A percentile compares a stretch with the other conserved stretches of the same genome.
phyloP scores from a whole-genome alignment of 2,113 vertebrate genomes.

The Amazona vittata region DNA sequence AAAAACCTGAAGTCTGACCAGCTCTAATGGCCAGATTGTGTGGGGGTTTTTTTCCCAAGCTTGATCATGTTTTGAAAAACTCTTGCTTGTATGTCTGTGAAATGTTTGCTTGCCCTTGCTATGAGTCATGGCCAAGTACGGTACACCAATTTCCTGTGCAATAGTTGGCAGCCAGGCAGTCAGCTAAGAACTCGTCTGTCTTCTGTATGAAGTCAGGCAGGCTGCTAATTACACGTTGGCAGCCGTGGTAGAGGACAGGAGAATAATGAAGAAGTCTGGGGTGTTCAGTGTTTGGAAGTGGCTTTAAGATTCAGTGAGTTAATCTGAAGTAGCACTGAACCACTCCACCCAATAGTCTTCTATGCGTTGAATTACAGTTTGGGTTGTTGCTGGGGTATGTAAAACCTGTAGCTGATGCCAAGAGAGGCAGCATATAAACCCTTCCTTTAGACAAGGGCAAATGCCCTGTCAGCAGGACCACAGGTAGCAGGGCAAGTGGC shows the following conservation, averaged over 20 bases:
- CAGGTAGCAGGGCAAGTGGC: background rate
- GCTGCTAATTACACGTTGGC: background rate
- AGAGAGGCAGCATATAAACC: background rate
- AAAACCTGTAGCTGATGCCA: background rate
- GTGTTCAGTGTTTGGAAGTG: background rate
- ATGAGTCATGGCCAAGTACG: background rate
- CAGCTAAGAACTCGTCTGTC: background rate
- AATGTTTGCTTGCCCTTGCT: background rate
- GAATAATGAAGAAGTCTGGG: background rate
- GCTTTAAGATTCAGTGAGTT: background rate
- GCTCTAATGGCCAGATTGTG: background rate
- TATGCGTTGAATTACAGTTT: rapidly evolving
- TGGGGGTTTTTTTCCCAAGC: too few species aligned
- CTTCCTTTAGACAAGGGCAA: background rate
- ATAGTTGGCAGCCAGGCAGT: background rate
- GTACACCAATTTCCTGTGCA: background rate
- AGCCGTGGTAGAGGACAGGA: background rate
- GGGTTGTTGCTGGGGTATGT: background rate
- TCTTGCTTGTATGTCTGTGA: background rate
- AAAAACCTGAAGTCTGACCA: background rate
- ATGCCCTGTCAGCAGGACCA: background rate
- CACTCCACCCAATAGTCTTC: background rate
- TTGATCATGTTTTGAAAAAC: background rate
- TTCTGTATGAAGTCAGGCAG: background rate
- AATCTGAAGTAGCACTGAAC: background rate